Evolutionary conservation across 2,888 invertebrate genomes (phyloP).

Genomic region (Crioceris asparagi): DNA sequence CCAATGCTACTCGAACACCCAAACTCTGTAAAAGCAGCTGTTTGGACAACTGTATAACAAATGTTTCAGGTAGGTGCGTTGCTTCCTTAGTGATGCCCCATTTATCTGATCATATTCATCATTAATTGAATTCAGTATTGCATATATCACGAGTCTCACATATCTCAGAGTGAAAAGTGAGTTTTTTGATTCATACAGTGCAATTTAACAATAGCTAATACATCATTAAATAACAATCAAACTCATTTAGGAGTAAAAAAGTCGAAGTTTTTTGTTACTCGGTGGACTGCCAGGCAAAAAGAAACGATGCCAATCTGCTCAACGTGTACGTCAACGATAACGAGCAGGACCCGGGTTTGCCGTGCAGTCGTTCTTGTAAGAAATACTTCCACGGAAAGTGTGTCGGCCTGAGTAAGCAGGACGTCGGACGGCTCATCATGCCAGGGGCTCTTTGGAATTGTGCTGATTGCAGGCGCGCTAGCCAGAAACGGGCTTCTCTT

Average conservation of each 20-base stretch:
- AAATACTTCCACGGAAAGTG: slow-evolving; percentile 2
- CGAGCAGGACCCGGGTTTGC: slow-evolving; percentile 2
- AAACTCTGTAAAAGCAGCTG: too few relatives aligned
- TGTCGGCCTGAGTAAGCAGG: slow-evolving; percentile 5
- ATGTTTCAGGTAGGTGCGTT: too few relatives aligned
- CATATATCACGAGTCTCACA: too few relatives aligned
- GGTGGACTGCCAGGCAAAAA: slow-evolving; percentile 2
- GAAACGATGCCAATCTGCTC: slow-evolving; percentile 3
- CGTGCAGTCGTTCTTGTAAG: slow-evolving; percentile 3
- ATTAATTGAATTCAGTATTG: too few relatives aligned
- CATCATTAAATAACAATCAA: background rate
- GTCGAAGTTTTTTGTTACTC: slow-evolving; percentile 1
- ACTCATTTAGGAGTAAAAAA: slow-evolving; percentile 2
- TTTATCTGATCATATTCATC: too few relatives aligned
- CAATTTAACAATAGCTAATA: slow-evolving; percentile 3
- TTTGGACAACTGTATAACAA: too few relatives aligned
- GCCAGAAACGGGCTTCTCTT: too few relatives aligned
- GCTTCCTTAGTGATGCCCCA: too few relatives aligned
- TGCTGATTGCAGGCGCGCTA: too few relatives aligned
- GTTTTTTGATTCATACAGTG: slow-evolving; percentile 3
- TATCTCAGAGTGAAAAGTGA: slow-evolving; percentile 3
- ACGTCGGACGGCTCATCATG: too few relatives aligned
- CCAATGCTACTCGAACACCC: too few relatives aligned
- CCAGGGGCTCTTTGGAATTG: too few relatives aligned
- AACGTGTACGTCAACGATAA: slow-evolving; percentile 3